These are phyloP conservation scores for Cryptoprocta ferox DNA, from an alignment of 2,797 vertebrate genomes.

Conservation along the genomic window DNA sequence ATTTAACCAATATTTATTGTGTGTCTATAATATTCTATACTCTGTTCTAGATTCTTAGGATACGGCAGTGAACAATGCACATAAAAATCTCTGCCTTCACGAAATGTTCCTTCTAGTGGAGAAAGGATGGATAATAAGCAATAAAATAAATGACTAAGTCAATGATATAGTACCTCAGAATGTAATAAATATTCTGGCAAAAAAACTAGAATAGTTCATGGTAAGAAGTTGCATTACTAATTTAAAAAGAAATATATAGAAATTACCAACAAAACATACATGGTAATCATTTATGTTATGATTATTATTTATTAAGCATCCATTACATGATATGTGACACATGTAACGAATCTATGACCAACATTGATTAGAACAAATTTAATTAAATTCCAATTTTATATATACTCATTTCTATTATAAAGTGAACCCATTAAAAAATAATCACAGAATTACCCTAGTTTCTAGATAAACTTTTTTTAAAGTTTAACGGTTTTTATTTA, in stretches of 20 bases:
- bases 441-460: neutral
- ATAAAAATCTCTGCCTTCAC: neutral
- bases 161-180: neutral
- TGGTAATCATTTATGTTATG: neutral
- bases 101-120: neutral
- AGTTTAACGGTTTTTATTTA: too few relatives aligned
- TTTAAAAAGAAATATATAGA: neutral
- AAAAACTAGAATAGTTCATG: neutral
- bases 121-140: neutral
- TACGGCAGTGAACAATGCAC: neutral
- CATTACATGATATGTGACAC: neutral
- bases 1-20: neutral
- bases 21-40: neutral
- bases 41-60: neutral
- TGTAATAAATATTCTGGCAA: neutral
- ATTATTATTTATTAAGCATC: neutral
- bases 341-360: neutral
- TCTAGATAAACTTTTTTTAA: neutral
- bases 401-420: neutral
- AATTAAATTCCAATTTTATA: slow-evolving; percentile 4
- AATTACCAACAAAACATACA: neutral
- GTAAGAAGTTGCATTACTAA: neutral
- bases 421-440: neutral
- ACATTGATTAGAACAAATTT: neutral
- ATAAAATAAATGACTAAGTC: neutral